Evolutionary conservation across 2,113 vertebrate species (phyloP).

Genomic region (Saguinus imperator): DNA sequence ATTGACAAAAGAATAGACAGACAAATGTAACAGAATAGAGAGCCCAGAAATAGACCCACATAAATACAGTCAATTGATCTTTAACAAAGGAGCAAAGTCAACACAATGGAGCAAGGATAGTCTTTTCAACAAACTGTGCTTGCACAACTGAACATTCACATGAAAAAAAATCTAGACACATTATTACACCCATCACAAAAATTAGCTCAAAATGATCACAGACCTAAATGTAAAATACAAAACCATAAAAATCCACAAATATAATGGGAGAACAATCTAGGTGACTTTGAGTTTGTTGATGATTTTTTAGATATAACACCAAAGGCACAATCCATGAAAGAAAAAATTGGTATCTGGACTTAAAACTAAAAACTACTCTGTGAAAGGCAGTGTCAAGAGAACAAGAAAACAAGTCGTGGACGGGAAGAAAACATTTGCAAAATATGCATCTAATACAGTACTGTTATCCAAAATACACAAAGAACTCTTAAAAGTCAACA

Average conservation of each 20-base stretch:
- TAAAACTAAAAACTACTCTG: not conserved
- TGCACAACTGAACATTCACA: not conserved
- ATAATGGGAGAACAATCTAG: not conserved
- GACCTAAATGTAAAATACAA: not conserved
- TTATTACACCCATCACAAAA: not conserved
- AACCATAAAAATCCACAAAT: not conserved
- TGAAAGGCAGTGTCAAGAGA: not conserved
- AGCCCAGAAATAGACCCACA: not conserved
- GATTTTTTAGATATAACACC: not conserved
- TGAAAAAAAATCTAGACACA: not conserved
- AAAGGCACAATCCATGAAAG: not conserved
- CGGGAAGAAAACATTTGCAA: not conserved
- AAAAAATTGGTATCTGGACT: not conserved
- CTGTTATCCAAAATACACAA: not conserved
- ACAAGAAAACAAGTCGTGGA: not conserved
- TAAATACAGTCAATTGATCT: not conserved
- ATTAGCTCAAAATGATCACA: not conserved
- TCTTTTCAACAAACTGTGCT: not conserved
- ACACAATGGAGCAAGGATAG: not conserved
- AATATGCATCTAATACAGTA: not conserved
- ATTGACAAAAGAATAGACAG: not conserved
- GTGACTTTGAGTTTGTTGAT: not conserved
- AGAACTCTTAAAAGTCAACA: not conserved
- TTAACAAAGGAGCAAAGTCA: not conserved
- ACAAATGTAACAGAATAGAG: not conserved